Conservation (phyloP, 2,113 vertebrate species). For the Piprites chloris region DNA sequence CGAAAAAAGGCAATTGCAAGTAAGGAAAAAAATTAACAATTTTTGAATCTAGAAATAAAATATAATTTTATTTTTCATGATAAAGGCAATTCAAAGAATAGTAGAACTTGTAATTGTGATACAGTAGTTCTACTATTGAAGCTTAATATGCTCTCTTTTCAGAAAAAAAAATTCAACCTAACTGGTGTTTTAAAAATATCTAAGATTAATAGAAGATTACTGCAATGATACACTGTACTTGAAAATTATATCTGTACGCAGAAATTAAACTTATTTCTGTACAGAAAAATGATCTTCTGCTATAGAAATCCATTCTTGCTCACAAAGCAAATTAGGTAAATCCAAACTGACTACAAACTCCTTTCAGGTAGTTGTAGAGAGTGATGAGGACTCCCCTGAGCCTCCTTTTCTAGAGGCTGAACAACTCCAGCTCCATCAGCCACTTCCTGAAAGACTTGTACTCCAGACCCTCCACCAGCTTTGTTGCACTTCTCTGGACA, state of each 20-base stretch:
- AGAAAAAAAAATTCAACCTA: neutral
- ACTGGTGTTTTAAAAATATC: neutral
- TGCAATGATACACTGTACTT: neutral
- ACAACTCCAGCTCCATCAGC: neutral
- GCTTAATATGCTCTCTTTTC: neutral
- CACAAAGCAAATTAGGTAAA: conserved; percentile 4
- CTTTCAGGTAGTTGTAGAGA: neutral
- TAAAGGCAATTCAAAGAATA: neutral
- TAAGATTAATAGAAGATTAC: neutral
- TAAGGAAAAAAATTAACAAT: neutral
- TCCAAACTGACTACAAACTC: neutral
- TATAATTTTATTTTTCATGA: neutral
- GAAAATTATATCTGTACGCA: neutral
- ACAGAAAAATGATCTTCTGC: neutral
- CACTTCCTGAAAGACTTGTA: neutral
- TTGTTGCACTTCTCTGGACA: neutral
- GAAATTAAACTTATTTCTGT: neutral
- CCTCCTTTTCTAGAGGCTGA: neutral
- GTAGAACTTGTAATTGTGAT: neutral
- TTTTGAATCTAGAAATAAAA: neutral
- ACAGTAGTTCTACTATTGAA: neutral
- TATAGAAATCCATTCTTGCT: conserved; percentile 44
- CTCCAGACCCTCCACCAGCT: neutral
- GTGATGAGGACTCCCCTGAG: neutral
- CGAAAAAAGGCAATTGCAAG: neutral